Evolutionary conservation across 2,888 invertebrate genomes (phyloP).

Genomic region (Acanthococcus lagerstroemiae): DNA sequence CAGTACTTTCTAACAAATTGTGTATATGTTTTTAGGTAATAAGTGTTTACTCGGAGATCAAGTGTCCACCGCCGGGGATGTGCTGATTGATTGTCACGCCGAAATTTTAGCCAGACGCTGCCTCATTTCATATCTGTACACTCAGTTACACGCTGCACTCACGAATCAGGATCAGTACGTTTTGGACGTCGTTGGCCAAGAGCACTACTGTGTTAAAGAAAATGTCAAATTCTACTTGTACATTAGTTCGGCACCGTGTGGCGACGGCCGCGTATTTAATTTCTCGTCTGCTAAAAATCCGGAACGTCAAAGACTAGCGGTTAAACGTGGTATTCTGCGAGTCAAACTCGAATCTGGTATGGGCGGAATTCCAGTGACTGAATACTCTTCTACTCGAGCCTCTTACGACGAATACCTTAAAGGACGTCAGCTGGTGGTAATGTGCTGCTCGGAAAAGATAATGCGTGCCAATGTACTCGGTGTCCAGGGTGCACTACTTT

Average conservation of each 20-base stretch:
- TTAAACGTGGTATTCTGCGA: slow-evolving; percentile 76
- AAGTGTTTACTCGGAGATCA: slow-evolving; percentile 92
- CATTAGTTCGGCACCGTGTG: slow-evolving; percentile 95
- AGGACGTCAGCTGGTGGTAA: slow-evolving; percentile 63
- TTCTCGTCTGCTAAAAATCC: slow-evolving; percentile 52
- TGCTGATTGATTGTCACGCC: slow-evolving; percentile 92
- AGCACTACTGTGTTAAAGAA: slow-evolving; percentile 59
- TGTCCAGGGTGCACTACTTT: slow-evolving; percentile 80
- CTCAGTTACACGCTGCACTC: slow-evolving; percentile 51
- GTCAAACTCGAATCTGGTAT: slow-evolving; percentile 97
- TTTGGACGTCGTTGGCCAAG: slow-evolving; percentile 31
- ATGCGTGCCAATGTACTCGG: slow-evolving; percentile 93
- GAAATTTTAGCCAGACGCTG: slow-evolving; percentile 85
- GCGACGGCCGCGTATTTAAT: slow-evolving; percentile 58
- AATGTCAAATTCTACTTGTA: slow-evolving; percentile 83
- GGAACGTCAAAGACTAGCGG: slow-evolving; percentile 47
- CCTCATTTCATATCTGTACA: slow-evolving; percentile 66
- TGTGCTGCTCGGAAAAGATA: slow-evolving; percentile 97
- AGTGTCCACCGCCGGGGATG: slow-evolving; percentile 77
- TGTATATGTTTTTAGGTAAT: slow-evolving; percentile 56
- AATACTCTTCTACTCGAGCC: slow-evolving; percentile 62
- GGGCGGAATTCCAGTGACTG: slow-evolving; percentile 64
- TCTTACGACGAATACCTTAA: slow-evolving; percentile 51
- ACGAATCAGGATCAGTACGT: slow-evolving; percentile 33
- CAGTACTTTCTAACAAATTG: background rate